Evolutionary conservation across 2,888 invertebrate species (phyloP).

Genomic region (Diachrysia chrysitis): DNA sequence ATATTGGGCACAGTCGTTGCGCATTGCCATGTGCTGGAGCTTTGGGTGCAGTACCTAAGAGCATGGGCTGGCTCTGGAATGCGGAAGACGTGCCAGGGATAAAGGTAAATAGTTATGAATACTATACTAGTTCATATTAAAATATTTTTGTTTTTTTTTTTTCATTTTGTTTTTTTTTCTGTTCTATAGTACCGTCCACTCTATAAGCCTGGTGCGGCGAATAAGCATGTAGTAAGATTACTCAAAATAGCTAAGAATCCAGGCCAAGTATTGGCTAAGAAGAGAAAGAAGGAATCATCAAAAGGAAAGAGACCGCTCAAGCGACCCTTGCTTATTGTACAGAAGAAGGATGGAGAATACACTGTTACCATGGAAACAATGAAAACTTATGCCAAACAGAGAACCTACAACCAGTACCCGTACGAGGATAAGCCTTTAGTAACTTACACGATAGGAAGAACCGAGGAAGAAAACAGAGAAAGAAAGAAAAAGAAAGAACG

Average conservation of each 20-base stretch:
- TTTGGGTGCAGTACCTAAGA: conserved; percentile 76
- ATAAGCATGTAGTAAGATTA: conserved; percentile 79
- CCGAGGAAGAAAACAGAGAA: conserved; percentile 81
- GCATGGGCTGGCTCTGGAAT: conserved; percentile 87
- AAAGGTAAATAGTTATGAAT: conserved; percentile 71
- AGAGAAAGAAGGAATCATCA: conserved; percentile 71
- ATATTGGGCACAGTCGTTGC: conserved; percentile 83
- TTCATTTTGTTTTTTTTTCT: conserved; percentile 60
- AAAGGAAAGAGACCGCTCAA: conserved; percentile 76
- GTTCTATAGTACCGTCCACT: conserved; percentile 81
- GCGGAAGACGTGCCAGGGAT: conserved; percentile 80
- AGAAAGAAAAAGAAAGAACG: conserved; percentile 78
- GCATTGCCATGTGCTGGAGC: conserved; percentile 76
- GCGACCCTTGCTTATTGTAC: conserved; percentile 79
- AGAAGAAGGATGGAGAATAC: conserved; percentile 83
- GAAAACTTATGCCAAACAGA: conserved; percentile 75
- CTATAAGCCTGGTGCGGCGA: conserved; percentile 84
- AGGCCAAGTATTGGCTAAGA: conserved; percentile 73
- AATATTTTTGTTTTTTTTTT: conserved; percentile 25
- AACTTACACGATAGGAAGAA: conserved; percentile 82
- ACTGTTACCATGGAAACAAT: conserved; percentile 85
- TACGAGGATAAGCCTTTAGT: conserved; percentile 82
- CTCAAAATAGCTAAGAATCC: conserved; percentile 80
- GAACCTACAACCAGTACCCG: conserved; percentile 79
- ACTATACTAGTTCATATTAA: neutral